Conservation (phyloP, 2,797 vertebrate species). For the Champsocephalus gunnari region DNA sequence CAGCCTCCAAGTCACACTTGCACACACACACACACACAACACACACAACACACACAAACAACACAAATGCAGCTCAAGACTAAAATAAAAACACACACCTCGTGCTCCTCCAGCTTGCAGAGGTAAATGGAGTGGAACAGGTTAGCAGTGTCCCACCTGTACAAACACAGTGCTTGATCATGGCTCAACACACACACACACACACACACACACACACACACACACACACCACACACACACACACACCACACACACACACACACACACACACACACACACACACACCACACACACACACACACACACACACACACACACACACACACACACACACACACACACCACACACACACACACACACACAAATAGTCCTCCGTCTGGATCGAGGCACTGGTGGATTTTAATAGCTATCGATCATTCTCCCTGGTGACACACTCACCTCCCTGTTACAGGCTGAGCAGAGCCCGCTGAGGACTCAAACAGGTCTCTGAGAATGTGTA, state of each 20-base stretch:
- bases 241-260: conserved; percentile 32
- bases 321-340: too few species aligned
- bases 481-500: conserved; percentile 39
- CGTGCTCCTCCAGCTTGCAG: conserved; percentile 66
- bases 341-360: background rate
- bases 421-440: conserved; percentile 75
- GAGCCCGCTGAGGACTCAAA: conserved; percentile 70
- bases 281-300: conserved; percentile 25
- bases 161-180: conserved; percentile 84
- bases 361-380: conserved; percentile 77
- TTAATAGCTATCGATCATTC: conserved; percentile 88
- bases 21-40: conserved; percentile 6
- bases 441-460: conserved; percentile 73
- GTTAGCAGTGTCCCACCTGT: conserved; percentile 88
- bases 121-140: conserved; percentile 91
- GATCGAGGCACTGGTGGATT: conserved; percentile 75
- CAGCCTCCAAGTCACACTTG: conserved; percentile 44
- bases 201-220: conserved; percentile 35
- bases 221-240: conserved; percentile 32
- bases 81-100: conserved; percentile 54
- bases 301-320: background rate
- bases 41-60: conserved; percentile 43
- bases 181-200: conserved; percentile 5
- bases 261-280: conserved; percentile 42
- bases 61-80: conserved; percentile 38